A percentile compares a stretch with the other conserved stretches of the same genome.
phyloP scores from a whole-genome alignment of 2,797 vertebrate genomes.

The Phylloscopus collybita region DNA sequence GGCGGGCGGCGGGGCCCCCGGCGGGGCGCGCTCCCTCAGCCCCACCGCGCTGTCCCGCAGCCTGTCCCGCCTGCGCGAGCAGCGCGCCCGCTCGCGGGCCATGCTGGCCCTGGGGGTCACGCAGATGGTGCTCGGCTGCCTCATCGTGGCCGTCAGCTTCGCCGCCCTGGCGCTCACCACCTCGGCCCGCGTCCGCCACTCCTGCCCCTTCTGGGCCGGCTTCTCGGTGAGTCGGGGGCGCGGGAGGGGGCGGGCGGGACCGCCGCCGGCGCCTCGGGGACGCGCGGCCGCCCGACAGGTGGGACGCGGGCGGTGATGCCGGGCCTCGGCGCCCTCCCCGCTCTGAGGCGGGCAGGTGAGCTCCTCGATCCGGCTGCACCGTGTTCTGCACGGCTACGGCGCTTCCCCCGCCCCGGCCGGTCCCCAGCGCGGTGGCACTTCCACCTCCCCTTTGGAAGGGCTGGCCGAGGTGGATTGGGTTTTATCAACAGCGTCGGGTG shows the following conservation, averaged over 20 bases:
- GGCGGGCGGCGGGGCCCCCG: conserved; percentile 65
- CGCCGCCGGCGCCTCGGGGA: not conserved
- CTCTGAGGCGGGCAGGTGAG: not conserved
- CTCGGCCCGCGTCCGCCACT: conserved; percentile 93
- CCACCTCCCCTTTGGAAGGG: not conserved
- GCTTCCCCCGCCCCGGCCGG: too few species aligned
- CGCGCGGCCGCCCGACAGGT: not conserved
- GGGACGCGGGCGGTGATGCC: not conserved
- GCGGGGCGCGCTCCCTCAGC: conserved; percentile 82
- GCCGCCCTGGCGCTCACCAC: conserved; percentile 96
- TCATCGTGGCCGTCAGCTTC: conserved; percentile 97
- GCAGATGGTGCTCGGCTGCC: conserved; percentile 95
- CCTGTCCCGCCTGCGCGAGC: conserved; percentile 89
- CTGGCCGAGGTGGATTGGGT: accelerated
- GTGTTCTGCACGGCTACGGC: accelerated
- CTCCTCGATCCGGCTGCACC: accelerated
- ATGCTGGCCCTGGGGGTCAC: conserved; percentile 94
- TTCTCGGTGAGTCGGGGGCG: conserved; percentile 89
- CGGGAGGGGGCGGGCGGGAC: not conserved
- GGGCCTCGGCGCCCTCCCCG: not conserved
- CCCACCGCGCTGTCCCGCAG: conserved; percentile 88
- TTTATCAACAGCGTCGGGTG: accelerated
- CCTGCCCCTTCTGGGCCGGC: conserved; percentile 97
- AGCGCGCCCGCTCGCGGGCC: conserved; percentile 89
- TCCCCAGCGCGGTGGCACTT: accelerated